phyloP scores from a whole-genome alignment of 2,797 vertebrate genomes.

The Acanthopagrus latus region DNA sequence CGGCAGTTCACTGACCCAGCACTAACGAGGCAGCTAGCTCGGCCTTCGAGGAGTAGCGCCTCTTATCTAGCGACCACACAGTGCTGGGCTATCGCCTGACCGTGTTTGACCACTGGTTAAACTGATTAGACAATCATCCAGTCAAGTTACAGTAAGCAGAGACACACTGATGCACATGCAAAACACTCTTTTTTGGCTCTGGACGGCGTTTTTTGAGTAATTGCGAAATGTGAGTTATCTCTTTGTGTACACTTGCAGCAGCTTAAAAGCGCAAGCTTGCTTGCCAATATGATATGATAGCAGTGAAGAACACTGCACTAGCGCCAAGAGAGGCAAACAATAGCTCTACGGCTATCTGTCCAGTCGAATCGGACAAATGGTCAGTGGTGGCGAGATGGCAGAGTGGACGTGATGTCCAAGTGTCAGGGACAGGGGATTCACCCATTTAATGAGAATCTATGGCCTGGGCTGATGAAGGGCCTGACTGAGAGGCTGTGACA shows the following conservation, averaged over 20 bases:
- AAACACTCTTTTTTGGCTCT: slow-evolving; percentile 5
- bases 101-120: slow-evolving; percentile 72
- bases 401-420: slow-evolving; percentile 76
- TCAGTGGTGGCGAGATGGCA: slow-evolving; percentile 67
- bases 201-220: slow-evolving; percentile 22
- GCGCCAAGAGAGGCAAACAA: slow-evolving; percentile 36
- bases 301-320: slow-evolving; percentile 14
- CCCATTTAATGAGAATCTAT: slow-evolving; percentile 84
- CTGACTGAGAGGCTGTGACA: slow-evolving; percentile 81
- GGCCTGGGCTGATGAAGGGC: slow-evolving; percentile 73
- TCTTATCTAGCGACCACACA: slow-evolving; percentile 78
- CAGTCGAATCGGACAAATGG: slow-evolving; percentile 68
- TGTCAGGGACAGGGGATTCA: slow-evolving; percentile 74
- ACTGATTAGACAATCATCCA: slow-evolving; percentile 70
- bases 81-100: slow-evolving; percentile 68
- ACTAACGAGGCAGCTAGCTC: slow-evolving; percentile 74
- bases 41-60: slow-evolving; percentile 62
- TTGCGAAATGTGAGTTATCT: slow-evolving; percentile 16
- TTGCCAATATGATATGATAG: slow-evolving; percentile 13
- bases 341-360: slow-evolving; percentile 59
- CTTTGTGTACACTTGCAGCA: slow-evolving; percentile 22
- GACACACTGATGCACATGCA: slow-evolving; percentile 18
- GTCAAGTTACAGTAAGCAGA: slow-evolving; percentile 67
- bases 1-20: slow-evolving; percentile 84
- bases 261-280: slow-evolving; percentile 2